These are phyloP conservation scores for Leptothorax acervorum DNA, from an alignment of 2,888 invertebrate species.

Conservation along the genomic window DNA sequence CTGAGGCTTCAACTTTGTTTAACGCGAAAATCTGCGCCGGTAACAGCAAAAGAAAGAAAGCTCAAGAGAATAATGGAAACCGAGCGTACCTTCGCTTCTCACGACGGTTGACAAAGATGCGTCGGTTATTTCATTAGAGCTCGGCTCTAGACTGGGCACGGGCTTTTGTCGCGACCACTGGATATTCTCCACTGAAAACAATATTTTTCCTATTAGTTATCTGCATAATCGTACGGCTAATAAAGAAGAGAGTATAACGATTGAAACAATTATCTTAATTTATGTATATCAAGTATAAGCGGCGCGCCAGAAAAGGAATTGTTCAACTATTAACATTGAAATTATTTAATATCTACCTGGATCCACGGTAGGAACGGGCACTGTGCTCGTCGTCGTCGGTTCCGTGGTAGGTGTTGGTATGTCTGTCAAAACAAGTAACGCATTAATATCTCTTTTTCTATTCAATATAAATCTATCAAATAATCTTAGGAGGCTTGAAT, in stretches of 20 bases:
- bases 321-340: not conserved
- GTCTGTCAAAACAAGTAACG: slow-evolving; percentile 73
- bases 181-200: slow-evolving; percentile 77
- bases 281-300: not conserved
- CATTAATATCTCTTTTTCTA: not conserved
- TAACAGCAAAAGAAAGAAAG: slow-evolving; percentile 14
- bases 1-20: slow-evolving; percentile 23
- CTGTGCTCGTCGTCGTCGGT: slow-evolving; percentile 74
- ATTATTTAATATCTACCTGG: slow-evolving; percentile 72
- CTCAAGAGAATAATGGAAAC: slow-evolving; percentile 40
- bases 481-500: no score
- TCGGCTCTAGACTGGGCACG: slow-evolving; percentile 76
- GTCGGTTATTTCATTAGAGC: slow-evolving; percentile 79
- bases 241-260: not conserved
- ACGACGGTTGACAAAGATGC: slow-evolving; percentile 78
- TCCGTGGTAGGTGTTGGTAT: slow-evolving; percentile 80
- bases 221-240: not conserved
- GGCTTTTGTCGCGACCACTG: slow-evolving; percentile 77
- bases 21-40: slow-evolving; percentile 23
- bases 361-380: slow-evolving; percentile 72
- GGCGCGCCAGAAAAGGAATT: not conserved
- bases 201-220: slow-evolving; percentile 34
- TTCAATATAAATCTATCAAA: not conserved
- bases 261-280: not conserved
- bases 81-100: slow-evolving; percentile 77